Conservation (phyloP, 1,140 invertebrate genomes). For the Anastrepha obliqua region DNA sequence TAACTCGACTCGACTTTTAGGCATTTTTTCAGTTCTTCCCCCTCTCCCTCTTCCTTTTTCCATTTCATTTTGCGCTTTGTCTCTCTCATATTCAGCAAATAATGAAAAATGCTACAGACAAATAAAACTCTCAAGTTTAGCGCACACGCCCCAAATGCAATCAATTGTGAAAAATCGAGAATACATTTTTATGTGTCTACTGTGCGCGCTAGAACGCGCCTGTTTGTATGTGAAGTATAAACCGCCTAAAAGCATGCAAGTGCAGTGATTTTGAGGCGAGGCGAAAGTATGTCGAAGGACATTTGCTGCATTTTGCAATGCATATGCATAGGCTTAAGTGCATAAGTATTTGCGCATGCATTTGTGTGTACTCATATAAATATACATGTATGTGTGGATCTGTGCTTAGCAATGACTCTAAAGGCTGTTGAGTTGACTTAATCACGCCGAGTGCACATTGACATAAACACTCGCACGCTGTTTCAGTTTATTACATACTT, state of each 20-base stretch:
- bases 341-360: neutral
- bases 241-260: slow-evolving; percentile 24
- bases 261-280: slow-evolving; percentile 18
- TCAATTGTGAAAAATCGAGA: slow-evolving; percentile 42
- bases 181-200: slow-evolving; percentile 10
- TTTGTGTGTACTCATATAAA: neutral
- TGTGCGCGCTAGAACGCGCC: neutral
- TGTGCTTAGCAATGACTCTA: neutral
- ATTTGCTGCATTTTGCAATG: neutral
- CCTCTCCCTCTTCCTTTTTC: neutral
- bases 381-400: neutral
- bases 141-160: slow-evolving; percentile 23
- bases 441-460: slow-evolving; percentile 4
- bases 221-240: neutral
- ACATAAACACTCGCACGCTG: neutral
- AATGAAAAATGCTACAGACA: slow-evolving; percentile 41
- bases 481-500: neutral
- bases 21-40: neutral
- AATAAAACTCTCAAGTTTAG: slow-evolving; percentile 10
- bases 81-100: neutral
- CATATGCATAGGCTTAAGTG: neutral
- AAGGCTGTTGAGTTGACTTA: slow-evolving; percentile 7
- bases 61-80: neutral
- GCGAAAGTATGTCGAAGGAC: slow-evolving; percentile 43
- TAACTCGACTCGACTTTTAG: neutral